Evolutionary conservation across 2,888 invertebrate species (phyloP), one percentile per base, ranked within the genome.

Genomic region (Drosophila silvestris): DNA sequence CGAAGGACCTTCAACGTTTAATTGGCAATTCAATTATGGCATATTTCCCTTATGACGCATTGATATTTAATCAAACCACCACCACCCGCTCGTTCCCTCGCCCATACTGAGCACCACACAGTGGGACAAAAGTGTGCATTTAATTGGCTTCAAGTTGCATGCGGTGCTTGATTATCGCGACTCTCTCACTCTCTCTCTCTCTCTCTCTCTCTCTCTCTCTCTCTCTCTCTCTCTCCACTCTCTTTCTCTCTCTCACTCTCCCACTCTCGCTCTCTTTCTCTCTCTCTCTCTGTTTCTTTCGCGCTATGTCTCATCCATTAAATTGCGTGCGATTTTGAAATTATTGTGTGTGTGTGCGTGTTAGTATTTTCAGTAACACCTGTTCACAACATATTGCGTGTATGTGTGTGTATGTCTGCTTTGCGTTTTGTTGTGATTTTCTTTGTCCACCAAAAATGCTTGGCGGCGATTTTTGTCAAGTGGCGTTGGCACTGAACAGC

Each of bases 401-500:
- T 65, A 44, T 69, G 41, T 74, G 54, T 60, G 58, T 64, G 52
- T 66, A 52, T 50, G 37, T 72, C 22, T 70, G 74, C 63, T 26
- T 74, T 69, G 44, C 51, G 51, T 71, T 72, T 71, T 71, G 72
- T 81, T 79, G 71, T 74, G 73, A 69, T 71, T 70, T 71, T 71
- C 77, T 85, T 85, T 86, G 83, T 82, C 69, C 61, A 57, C 44
- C 59, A 62, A 81, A 74, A 88, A 30, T 56, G 53, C 57, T 70
- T 70, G 54, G 69, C 41, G 65, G 73, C 58, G 74, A 77, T 86
- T 84, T 88, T 77, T 51, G 90, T 90, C 90, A 90, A 90, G 85
- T 85, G 85, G 79, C 89, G 84, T 89, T 87, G 85, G 81, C 88
- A 85, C 74, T 87, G 90, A 79, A 70, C 70, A 82, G 72, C 73